phyloP scores from a whole-genome alignment of 2,888 invertebrate genomes.

The Ramazzottius varieornatus region DNA sequence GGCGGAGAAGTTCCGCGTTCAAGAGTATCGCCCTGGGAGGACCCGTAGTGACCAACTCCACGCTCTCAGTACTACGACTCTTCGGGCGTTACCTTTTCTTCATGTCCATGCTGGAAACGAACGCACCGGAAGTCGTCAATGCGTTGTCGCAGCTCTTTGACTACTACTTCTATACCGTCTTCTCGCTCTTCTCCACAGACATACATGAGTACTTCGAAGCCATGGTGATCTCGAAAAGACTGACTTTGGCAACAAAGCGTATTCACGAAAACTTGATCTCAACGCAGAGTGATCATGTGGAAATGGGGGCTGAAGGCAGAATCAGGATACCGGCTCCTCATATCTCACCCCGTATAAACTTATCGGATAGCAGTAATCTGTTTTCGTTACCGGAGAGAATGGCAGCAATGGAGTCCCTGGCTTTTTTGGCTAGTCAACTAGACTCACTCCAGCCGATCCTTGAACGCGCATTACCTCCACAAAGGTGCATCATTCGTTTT shows the following conservation, averaged over 20 bases:
- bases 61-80: slow-evolving; percentile 57
- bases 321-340: slow-evolving; percentile 28
- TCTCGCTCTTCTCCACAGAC: background rate
- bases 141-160: slow-evolving; percentile 76
- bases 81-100: slow-evolving; percentile 56
- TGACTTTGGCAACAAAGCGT: background rate
- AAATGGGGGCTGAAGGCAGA: background rate
- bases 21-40: background rate
- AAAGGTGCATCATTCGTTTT: background rate
- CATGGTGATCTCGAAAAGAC: background rate
- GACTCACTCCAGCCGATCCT: slow-evolving; percentile 55
- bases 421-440: slow-evolving; percentile 42
- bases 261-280: background rate
- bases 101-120: slow-evolving; percentile 58
- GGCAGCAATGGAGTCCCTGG: slow-evolving; percentile 66
- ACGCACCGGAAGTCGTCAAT: slow-evolving; percentile 64
- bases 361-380: slow-evolving; percentile 40
- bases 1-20: background rate
- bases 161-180: slow-evolving; percentile 55
- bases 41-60: slow-evolving; percentile 67
- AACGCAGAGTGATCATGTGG: background rate
- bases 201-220: background rate
- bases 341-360: slow-evolving; percentile 37
- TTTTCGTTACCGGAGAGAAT: slow-evolving; percentile 60
- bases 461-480: slow-evolving; percentile 44